These are phyloP conservation scores for Ectemnius continuus DNA, from an alignment of 2,888 invertebrate species.

Conservation along the genomic window DNA sequence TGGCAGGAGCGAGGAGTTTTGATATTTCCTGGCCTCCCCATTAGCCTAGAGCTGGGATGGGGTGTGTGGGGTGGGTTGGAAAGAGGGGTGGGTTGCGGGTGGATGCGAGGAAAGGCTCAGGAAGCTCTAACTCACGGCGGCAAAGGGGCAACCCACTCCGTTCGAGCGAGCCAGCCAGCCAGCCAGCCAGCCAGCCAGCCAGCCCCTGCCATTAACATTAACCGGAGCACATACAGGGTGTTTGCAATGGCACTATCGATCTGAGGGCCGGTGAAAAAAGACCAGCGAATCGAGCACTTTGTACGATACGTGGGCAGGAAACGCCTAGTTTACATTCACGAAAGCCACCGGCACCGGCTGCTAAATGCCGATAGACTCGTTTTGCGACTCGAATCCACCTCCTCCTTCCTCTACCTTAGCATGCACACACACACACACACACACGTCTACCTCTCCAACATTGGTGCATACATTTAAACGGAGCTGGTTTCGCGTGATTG, in stretches of 20 bases:
- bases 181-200: slow-evolving; percentile 61
- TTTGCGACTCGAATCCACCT: slow-evolving; percentile 34
- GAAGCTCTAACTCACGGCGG: slow-evolving; percentile 72
- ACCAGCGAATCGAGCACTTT: slow-evolving; percentile 64
- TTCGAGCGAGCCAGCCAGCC: slow-evolving; percentile 63
- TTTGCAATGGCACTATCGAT: slow-evolving; percentile 69
- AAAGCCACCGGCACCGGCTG: slow-evolving; percentile 37
- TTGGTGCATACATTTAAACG: no score
- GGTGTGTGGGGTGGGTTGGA: slow-evolving; percentile 22
- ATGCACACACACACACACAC: no score
- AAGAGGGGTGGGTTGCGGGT: slow-evolving; percentile 46
- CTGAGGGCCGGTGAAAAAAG: slow-evolving; percentile 57
- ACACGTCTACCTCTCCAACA: no score
- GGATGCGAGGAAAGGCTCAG: slow-evolving; percentile 70
- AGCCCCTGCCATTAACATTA: slow-evolving; percentile 72
- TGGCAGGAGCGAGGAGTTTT: slow-evolving; percentile 56
- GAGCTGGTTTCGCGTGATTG: slow-evolving; percentile 33
- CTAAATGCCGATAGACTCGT: slow-evolving; percentile 64
- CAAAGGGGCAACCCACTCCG: slow-evolving; percentile 64
- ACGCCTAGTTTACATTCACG: slow-evolving; percentile 65
- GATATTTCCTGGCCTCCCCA: slow-evolving; percentile 69
- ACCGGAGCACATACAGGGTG: slow-evolving; percentile 67
- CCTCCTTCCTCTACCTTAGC: background rate
- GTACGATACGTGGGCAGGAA: slow-evolving; percentile 61
- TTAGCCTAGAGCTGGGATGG: slow-evolving; percentile 58